Percentiles rank a stretch among this genome's conserved stretches.
Conservation (phyloP, 2,113 vertebrate species). For the Microtus montanus region DNA sequence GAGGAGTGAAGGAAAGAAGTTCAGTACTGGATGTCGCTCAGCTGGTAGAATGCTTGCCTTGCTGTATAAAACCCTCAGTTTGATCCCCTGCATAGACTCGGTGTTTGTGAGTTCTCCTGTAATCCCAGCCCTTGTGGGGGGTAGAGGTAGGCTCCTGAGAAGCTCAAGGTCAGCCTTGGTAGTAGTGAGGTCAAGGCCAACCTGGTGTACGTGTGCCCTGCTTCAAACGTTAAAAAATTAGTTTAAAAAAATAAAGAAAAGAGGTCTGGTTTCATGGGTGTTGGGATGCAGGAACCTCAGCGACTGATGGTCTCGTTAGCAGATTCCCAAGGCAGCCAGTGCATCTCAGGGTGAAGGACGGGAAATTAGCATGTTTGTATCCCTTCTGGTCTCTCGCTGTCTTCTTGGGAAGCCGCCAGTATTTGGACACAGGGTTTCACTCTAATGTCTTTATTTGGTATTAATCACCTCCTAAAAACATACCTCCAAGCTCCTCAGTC, state of each 20-base stretch:
- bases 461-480: neutral
- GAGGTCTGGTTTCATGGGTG: neutral
- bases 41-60: neutral
- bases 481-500: neutral
- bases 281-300: neutral
- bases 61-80: neutral
- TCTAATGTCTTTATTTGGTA: neutral
- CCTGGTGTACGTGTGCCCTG: neutral
- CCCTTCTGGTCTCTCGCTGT: neutral
- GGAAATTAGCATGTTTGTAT: neutral
- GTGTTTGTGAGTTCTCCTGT: too few relatives aligned
- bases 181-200: neutral
- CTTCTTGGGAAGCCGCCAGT: neutral
- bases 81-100: neutral
- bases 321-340: neutral
- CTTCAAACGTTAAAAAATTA: neutral
- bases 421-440: neutral
- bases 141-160: neutral
- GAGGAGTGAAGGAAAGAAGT: neutral
- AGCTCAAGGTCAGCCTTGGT: neutral
- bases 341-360: neutral
- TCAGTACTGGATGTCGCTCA: neutral
- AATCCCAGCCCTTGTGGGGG: neutral
- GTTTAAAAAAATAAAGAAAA: neutral
- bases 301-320: neutral